Evolutionary conservation across 2,888 invertebrate genomes (phyloP), one percentile per base, ranked within the genome.

Genomic region (Drosophila imparisetae): DNA sequence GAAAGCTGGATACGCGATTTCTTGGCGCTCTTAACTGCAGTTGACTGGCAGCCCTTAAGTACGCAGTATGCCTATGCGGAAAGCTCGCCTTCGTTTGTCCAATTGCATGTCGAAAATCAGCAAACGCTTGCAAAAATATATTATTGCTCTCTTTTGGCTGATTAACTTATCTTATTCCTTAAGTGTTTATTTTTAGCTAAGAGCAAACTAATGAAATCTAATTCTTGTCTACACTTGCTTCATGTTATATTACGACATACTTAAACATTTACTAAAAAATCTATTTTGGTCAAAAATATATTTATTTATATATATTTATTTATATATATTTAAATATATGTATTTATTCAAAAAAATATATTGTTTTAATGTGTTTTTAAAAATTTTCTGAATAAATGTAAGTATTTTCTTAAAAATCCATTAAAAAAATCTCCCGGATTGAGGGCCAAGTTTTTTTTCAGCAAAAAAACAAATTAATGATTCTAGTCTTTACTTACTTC

Each of bases 1-100:
- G 52, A n/a, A 52, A 13, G 57, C 32, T 66, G 72, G 72, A 78
- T 81, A 78, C 54, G 58, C 34, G 21, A 67, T 66, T 64, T 57
- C 3, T 8, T 15, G 3, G 3, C 11, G 21, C 77, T 78, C 78
- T 78, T 78, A 70, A 15, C 32, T 49, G 54, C 49, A 49, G 40
- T 29, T 38, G 18, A 10, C 32, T 11, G 6, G 15, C 11, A 18
- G 45, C 29, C 30, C 7, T 27, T 21, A 29, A 49, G 54, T 34
- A 24, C n/a, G 24, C 42, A 58, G 36, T 21, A 32, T 30, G 29
- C 8, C 24, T 8, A 24, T 21, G n/a, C 5, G 7, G 45, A n/a
- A 36, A 21, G 24, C 29, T 30, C 18, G 18, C 18, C 11, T 27
- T 59, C 11, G n/a, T 42, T 24, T 61, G 24, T 45, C 15, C 15